Conservation (phyloP, 1,140 invertebrate species). For the Frieseomelitta varia region DNA sequence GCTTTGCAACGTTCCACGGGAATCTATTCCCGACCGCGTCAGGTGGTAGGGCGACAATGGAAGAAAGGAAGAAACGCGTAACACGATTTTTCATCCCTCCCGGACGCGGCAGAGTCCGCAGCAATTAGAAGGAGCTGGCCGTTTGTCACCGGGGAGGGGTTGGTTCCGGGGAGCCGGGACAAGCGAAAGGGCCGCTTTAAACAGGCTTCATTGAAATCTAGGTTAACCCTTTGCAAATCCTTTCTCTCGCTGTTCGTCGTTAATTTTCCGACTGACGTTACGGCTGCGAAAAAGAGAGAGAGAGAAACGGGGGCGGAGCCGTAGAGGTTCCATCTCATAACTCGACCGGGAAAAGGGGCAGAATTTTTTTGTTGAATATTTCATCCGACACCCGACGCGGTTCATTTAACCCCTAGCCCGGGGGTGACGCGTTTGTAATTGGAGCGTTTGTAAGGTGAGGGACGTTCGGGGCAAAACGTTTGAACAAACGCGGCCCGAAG, state of each 20-base stretch:
- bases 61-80: not conserved
- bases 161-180: constrained; percentile 41
- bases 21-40: not conserved
- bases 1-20: not conserved
- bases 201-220: constrained; percentile 64
- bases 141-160: constrained; percentile 56
- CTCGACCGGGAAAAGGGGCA: not conserved
- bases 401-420: constrained; percentile 40
- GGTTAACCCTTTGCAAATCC: constrained; percentile 64
- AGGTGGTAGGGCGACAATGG: not conserved
- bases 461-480: constrained; percentile 4
- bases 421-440: constrained; percentile 37
- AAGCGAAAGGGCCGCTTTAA: constrained; percentile 62
- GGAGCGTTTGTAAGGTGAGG: constrained; percentile 37
- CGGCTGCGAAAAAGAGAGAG: not conserved
- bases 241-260: constrained; percentile 40
- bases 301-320: not conserved
- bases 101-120: constrained; percentile 55
- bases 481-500: constrained; percentile 10
- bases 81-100: constrained; percentile 33
- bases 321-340: constrained; percentile 34
- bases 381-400: constrained; percentile 35
- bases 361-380: constrained; percentile 43
- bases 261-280: constrained; percentile 43
- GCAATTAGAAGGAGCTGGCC: constrained; percentile 62